Conservation (phyloP, 2,113 vertebrate species). For the Lepus europaeus region DNA sequence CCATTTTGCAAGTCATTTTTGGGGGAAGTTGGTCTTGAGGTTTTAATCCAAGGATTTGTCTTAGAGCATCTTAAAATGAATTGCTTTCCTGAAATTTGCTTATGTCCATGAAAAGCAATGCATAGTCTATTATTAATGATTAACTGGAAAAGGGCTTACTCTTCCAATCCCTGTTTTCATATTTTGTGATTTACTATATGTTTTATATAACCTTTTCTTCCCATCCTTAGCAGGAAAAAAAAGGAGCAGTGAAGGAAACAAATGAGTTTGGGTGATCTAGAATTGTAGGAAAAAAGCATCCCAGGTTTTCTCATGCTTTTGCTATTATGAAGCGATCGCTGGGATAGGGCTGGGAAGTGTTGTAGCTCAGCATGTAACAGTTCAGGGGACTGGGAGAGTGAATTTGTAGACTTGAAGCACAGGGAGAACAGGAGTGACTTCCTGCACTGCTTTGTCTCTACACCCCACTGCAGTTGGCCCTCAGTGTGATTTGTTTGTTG, state of each 20-base stretch:
- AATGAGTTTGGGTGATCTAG: conserved; percentile 52
- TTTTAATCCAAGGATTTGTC: conserved; percentile 70
- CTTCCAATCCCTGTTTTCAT: conserved; percentile 79
- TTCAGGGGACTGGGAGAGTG: not conserved
- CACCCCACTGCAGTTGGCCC: rapidly evolving
- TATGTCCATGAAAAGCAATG: conserved; percentile 77
- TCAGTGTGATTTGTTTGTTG: not conserved
- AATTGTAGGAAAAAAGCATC: not conserved
- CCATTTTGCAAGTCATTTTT: conserved; percentile 74
- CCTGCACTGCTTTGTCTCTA: not conserved
- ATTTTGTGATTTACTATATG: conserved; percentile 79
- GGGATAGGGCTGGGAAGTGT: not conserved
- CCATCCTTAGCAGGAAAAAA: conserved; percentile 37
- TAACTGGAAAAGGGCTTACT: conserved; percentile 83
- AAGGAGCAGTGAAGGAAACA: conserved; percentile 71
- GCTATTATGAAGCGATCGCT: not conserved
- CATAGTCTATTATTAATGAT: conserved; percentile 80
- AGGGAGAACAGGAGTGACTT: rapidly evolving
- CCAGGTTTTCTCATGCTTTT: not conserved
- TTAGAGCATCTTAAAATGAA: conserved; percentile 76
- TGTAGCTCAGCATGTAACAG: rapidly evolving
- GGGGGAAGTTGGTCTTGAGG: conserved; percentile 46
- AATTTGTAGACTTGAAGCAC: not conserved
- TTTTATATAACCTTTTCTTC: conserved; percentile 75
- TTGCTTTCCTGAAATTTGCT: conserved; percentile 81